phyloP scores from a whole-genome alignment of 2,113 vertebrate species.

The Rhipidura dahli region DNA sequence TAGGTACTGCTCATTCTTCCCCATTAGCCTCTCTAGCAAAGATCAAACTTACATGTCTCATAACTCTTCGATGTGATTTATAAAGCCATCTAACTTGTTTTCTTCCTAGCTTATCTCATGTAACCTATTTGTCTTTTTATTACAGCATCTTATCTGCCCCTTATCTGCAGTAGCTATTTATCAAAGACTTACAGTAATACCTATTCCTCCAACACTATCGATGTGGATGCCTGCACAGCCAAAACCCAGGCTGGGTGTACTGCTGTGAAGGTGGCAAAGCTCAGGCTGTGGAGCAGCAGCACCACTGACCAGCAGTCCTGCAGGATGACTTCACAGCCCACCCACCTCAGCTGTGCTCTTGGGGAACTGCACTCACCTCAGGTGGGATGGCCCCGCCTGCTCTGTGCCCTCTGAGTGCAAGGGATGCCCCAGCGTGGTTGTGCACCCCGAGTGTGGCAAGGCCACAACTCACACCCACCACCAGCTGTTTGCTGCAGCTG shows the following conservation, averaged over 20 bases:
- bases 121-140: slow-evolving; percentile 53
- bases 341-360: background rate
- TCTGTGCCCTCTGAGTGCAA: background rate
- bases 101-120: background rate
- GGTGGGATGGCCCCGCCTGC: background rate
- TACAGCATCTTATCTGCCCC: slow-evolving; percentile 39
- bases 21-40: background rate
- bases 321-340: background rate
- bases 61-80: slow-evolving; percentile 46
- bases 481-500: background rate
- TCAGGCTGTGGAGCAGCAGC: background rate
- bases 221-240: background rate
- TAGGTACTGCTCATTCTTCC: background rate
- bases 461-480: background rate
- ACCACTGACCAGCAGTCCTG: background rate
- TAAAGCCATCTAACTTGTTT: slow-evolving; percentile 49
- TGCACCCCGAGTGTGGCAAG: accelerated
- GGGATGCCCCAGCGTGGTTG: accelerated
- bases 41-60: background rate
- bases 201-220: background rate
- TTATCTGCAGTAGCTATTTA: slow-evolving; percentile 35
- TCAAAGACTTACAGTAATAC: slow-evolving; percentile 17
- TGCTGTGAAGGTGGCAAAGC: accelerated
- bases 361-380: accelerated
- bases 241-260: background rate